Percentiles rank a stretch among this genome's conserved stretches.
Evolutionary conservation across 2,113 vertebrate genomes (phyloP).

Genomic region (Oncorhynchus clarkii): DNA sequence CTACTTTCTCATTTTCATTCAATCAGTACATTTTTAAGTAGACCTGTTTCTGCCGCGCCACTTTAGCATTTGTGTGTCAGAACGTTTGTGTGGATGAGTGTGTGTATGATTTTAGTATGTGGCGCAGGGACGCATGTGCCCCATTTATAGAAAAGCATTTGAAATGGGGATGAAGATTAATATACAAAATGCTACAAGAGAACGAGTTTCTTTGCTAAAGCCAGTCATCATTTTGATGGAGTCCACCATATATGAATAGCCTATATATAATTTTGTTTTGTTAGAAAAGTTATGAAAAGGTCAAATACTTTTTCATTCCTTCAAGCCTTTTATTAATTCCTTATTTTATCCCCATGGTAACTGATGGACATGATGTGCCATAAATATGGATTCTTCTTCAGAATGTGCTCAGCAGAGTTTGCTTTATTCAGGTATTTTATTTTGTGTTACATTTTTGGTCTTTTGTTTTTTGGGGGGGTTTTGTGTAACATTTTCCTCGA

Average conservation of each 20-base stretch:
- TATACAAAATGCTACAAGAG: constrained; percentile 59
- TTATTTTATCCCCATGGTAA: constrained; percentile 71
- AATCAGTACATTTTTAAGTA: constrained; percentile 68
- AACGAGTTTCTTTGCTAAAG: constrained; percentile 65
- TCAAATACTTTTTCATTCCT: constrained; percentile 69
- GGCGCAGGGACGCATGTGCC: constrained; percentile 60
- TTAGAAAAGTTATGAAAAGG: constrained; percentile 67
- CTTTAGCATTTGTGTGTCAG: constrained; percentile 60
- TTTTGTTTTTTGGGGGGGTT: constrained; percentile 35
- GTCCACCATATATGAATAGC: constrained; percentile 70
- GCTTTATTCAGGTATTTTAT: constrained; percentile 86
- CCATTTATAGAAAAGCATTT: constrained; percentile 63
- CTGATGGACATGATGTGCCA: constrained; percentile 85
- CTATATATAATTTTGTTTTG: constrained; percentile 63
- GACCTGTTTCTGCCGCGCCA: constrained; percentile 59
- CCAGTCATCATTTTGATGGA: constrained; percentile 65
- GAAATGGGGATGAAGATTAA: constrained; percentile 46
- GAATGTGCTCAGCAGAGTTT: constrained; percentile 83
- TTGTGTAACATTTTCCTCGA: constrained; percentile 72
- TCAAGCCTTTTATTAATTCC: constrained; percentile 55
- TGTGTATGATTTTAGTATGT: constrained; percentile 50
- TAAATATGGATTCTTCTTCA: constrained; percentile 79
- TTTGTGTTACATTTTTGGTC: constrained; percentile 59
- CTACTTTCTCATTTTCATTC: constrained; percentile 56
- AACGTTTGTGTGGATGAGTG: constrained; percentile 59